Conservation (phyloP, 2,888 invertebrate genomes). For the Athalia cordata region DNA sequence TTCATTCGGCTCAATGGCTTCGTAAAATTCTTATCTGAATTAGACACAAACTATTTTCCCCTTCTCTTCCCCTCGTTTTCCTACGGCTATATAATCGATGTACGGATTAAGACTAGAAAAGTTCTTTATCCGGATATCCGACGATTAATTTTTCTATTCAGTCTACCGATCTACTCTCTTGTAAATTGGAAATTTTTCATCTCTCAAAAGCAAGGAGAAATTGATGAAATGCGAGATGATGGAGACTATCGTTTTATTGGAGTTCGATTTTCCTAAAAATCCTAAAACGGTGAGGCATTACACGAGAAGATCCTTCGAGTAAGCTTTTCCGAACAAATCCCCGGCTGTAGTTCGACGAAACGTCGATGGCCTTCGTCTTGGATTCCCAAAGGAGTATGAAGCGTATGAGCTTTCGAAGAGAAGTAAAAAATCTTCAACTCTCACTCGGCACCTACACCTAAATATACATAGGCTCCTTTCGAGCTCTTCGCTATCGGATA, state of each 20-base stretch:
- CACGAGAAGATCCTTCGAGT: conserved; percentile 23
- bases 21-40: background rate
- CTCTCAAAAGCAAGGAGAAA: background rate
- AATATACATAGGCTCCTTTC: conserved; percentile 10
- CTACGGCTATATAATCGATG: too few relatives aligned
- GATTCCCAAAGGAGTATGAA: conserved; percentile 18
- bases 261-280: conserved; percentile 26
- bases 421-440: conserved; percentile 7
- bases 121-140: too few relatives aligned
- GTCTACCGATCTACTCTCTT: too few relatives aligned
- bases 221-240: background rate
- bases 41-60: too few relatives aligned
- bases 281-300: conserved; percentile 8
- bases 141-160: too few relatives aligned
- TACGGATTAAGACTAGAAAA: too few relatives aligned
- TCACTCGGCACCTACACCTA: conserved; percentile 11
- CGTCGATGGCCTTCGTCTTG: conserved; percentile 19
- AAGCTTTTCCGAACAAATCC: conserved; percentile 35
- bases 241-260: conserved; percentile 4
- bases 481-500: conserved; percentile 23
- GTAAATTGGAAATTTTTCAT: too few relatives aligned
- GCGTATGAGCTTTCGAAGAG: conserved; percentile 18
- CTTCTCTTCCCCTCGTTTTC: background rate
- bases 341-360: conserved; percentile 18
- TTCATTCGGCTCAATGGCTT: background rate